Evolutionary conservation across 2,888 invertebrate genomes (phyloP), one percentile per base, ranked within the genome.

Genomic region (Oscheius sp.): DNA sequence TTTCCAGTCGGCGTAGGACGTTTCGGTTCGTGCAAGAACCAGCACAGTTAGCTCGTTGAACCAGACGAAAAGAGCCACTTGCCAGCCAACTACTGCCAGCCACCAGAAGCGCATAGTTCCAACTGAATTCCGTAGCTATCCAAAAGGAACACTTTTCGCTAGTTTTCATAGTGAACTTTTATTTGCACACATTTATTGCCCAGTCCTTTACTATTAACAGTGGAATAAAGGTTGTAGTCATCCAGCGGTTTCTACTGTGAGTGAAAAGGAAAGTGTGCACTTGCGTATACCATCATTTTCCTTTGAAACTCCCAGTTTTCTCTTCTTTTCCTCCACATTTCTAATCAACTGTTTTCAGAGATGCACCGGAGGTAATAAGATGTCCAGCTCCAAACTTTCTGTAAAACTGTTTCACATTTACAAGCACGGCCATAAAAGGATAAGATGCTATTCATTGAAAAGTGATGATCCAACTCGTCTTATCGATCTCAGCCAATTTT

Each of bases 401-500:
- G 42, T 7, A 7, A 42, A 42, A 42, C 42, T 42, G 3, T 42
- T 42, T 7, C 42, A 48, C 29, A 32, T 47, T 47, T 58, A 58
- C 58, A 58, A 58, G 37, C 35, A 60, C 37, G 60, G 60, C 7
- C 11, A 60, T 35, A 33, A 42, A 21, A 33, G 60, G 42, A 35
- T 60, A 33, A 29, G 59, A 11, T 35, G 29, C 13, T 60, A 60
- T 35, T 60, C 60, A 11, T n/a, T 60, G 35, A 60, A 35, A 42
- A 35, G 42, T 35, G 63, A 63, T 35, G 82, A 82, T 60, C 82
- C 82, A 3, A 79, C 79, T 29, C 74, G 76, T 72, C 21, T 77
- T 2, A 71, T 77, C 1, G 76, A 78, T 42, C 21, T 82, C 0
- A 29, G 29, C 32, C 73, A 78, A 50, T 82, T 76, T 59, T 72